phyloP scores from a whole-genome alignment of 2,888 invertebrate genomes.

The Pteria penguin region DNA sequence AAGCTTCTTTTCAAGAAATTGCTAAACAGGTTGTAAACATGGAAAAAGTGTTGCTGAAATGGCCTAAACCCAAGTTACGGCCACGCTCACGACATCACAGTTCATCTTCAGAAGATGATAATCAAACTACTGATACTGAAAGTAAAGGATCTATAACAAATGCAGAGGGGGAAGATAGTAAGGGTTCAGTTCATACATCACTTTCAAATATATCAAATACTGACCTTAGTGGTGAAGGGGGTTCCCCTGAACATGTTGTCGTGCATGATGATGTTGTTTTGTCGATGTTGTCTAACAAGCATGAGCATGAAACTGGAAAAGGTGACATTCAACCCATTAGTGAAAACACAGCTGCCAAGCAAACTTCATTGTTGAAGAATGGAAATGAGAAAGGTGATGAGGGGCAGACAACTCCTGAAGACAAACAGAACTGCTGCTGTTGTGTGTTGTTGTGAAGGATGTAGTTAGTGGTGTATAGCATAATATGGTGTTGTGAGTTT shows the following conservation, averaged over 20 bases:
- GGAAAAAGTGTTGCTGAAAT: slow-evolving; percentile 69
- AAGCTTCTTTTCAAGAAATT: slow-evolving; percentile 70
- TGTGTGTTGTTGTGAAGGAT: slow-evolving; percentile 53
- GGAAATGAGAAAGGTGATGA: slow-evolving; percentile 7
- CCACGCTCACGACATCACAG: slow-evolving; percentile 69
- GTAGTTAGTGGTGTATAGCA: slow-evolving; percentile 41
- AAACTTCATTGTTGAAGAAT: slow-evolving; percentile 11
- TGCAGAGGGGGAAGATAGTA: background rate
- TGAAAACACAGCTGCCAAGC: background rate
- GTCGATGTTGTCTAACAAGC: slow-evolving; percentile 31
- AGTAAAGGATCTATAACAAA: slow-evolving; percentile 16
- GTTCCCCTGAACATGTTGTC: background rate
- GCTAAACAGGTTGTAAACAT: slow-evolving; percentile 66
- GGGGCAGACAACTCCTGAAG: background rate
- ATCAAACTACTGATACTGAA: slow-evolving; percentile 38
- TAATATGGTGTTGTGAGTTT: slow-evolving; percentile 52
- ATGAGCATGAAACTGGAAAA: slow-evolving; percentile 47
- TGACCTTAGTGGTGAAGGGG: slow-evolving; percentile 30
- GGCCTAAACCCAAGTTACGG: slow-evolving; percentile 57
- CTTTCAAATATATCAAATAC: slow-evolving; percentile 34
- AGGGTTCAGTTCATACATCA: slow-evolving; percentile 22
- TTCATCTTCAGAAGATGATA: slow-evolving; percentile 72
- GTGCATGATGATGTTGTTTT: slow-evolving; percentile 38
- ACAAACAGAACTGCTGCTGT: slow-evolving; percentile 1
- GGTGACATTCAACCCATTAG: background rate